Percentiles rank a stretch among this genome's conserved stretches.
Conservation (phyloP, 2,113 vertebrate genomes). For the Limnothrissa miodon region DNA sequence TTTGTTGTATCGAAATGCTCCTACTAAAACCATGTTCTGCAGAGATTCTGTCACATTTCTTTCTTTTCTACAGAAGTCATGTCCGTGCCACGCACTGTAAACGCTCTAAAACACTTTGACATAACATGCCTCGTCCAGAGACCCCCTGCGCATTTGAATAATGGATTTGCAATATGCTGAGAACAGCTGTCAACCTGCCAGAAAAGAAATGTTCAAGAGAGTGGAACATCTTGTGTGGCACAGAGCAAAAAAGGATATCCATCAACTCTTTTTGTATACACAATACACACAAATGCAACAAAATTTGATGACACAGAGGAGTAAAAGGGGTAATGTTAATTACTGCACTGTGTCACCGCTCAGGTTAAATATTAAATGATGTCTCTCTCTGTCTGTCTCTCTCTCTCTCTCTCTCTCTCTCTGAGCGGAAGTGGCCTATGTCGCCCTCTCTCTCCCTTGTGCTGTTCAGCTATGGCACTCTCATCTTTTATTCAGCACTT, state of each 20-base stretch:
- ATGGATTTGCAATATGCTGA: constrained; percentile 73
- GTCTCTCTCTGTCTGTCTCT: background rate
- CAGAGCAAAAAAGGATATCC: background rate
- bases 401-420: constrained; percentile 2
- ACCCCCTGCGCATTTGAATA: constrained; percentile 66
- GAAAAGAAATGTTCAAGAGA: constrained; percentile 46
- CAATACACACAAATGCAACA: constrained; percentile 37
- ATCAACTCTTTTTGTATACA: constrained; percentile 9
- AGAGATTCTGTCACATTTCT: constrained; percentile 71
- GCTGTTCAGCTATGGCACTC: constrained; percentile 42
- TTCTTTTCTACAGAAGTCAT: constrained; percentile 71
- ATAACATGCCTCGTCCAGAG: constrained; percentile 65
- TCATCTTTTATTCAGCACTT: constrained; percentile 74
- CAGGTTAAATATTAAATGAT: constrained; percentile 1
- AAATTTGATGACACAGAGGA: background rate
- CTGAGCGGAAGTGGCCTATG: constrained; percentile 15
- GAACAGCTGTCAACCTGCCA: constrained; percentile 69
- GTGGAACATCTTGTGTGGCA: constrained; percentile 28
- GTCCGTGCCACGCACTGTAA: constrained; percentile 63
- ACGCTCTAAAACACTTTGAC: constrained; percentile 76
- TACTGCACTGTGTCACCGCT: background rate
- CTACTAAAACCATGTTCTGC: constrained; percentile 66
- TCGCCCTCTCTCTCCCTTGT: background rate
- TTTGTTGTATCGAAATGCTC: constrained; percentile 72
- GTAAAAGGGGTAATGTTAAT: background rate